Base-by-base conservation (phyloP, 2,113 vertebrate species). In the Eleginops maclovinus region DNA sequence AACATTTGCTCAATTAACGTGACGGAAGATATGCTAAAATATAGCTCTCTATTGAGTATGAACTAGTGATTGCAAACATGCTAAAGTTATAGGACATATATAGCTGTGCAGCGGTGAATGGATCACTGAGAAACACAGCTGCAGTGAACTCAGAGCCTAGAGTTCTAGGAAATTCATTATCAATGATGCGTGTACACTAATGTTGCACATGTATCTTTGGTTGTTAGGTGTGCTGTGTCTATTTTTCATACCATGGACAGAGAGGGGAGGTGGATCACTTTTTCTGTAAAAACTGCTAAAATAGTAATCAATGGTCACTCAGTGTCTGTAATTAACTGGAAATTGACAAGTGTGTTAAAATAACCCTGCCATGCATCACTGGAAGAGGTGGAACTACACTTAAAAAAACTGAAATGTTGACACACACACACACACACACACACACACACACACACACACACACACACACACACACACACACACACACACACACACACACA, bases 1-100 rank as follows among this genome's bases (percentile, higher is more conserved):
- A 46, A 14, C 15, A 51, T 55, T 87, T 91, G 64, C 79, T 56
- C 78, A 82, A 87, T 90, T 74, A 62, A 72, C 50, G 66, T 61
- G 14, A 3, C 4, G 75, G 40, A 62, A 81, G 79, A 89, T 83
- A 53, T 84, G 56, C 65, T 44, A 56, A 81, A 81, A 36, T 8
- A 85, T 66, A 73, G 41, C n/a, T 61, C 11, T n/a, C n/a, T n/a
- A n/a, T n/a, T 19, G 40, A n/a, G 14, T 15, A 67, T 62, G 31
- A 51, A 43, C 43, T 44, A 41, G 31, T 69, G 59, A 60, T 55
- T 64, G 60, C 40, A 72, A 4, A 8, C 31, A 47, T 0, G 3
- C 56, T 22, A 8, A 43, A 36, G 51, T 13, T n/a, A n/a, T n/a
- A n/a, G n/a, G 41, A 1, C 3, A 17, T 44, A 61, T n/a, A 47